Evolutionary conservation across 2,113 vertebrate species (phyloP), one percentile per base, ranked within the genome.

Genomic region (Tretioscincus oriximinensis): DNA sequence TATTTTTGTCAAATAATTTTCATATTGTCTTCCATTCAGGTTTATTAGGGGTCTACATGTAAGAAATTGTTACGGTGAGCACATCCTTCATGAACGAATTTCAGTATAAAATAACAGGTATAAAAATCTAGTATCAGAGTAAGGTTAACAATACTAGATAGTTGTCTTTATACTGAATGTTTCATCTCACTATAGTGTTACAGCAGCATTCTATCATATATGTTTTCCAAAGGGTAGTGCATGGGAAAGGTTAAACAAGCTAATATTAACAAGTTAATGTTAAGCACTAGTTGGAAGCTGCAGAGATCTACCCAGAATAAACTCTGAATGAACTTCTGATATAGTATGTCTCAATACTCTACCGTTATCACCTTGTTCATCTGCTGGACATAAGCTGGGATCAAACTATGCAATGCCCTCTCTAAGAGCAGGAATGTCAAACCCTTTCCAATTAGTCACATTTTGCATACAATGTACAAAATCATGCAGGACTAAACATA

Each of bases 381-480:
- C 28, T 45, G 60, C 3, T 66, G 28, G 45, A 22, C 47, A 65
- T 41, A 12, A 28, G 8, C 20, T 78, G 70, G 86, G 80, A 88
- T 83, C 63, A 76, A 9, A 41, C 31, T 75, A 7, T 3, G 10
- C 63, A 58, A 49, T 51, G 10, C 21, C 9, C 49, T 87, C 76
- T 26, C 78, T 85, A 78, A 49, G 4, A 89, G 84, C 86, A 90
- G 90, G 84, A 81, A 81, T 76, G 81, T 87, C 85, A 92, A 91
- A 81, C 70, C 84, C 90, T 92, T 89, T 5, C 35, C 79, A 88
- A 85, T 90, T 80, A 88, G 22, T 75, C 91, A 83, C 60, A 89
- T 82, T 47, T 83, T 85, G 67, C 77, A 91, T 74, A 73, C 64
- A 92, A 76, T 51, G 24, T 31, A 84, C 1, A 65, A 63, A 90